Conservation (phyloP, 2,113 vertebrate species). For the Pimephales promelas region DNA sequence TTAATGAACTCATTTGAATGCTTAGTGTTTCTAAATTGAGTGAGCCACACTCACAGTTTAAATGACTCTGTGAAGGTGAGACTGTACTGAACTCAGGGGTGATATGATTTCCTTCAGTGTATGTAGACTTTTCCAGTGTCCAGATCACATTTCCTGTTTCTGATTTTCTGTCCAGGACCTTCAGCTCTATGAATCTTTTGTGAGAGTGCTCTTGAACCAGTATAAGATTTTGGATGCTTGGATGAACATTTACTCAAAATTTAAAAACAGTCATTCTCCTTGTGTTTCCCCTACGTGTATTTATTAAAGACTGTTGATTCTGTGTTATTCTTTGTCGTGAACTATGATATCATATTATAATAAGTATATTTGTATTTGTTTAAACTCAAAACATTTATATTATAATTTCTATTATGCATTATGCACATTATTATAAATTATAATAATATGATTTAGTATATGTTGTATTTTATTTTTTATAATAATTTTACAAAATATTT, state of each 20-base stretch:
- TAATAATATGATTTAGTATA: too few species aligned
- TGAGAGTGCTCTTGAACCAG: not conserved
- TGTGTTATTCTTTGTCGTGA: too few species aligned
- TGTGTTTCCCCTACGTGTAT: too few species aligned
- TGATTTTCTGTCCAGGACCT: not conserved
- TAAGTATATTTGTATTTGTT: too few species aligned
- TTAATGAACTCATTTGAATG: constrained; percentile 22
- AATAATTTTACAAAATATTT: too few species aligned
- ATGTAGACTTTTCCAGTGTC: not conserved
- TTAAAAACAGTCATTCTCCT: not conserved
- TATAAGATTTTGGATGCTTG: not conserved
- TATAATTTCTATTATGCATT: too few species aligned
- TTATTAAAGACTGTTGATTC: too few species aligned
- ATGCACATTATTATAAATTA: too few species aligned
- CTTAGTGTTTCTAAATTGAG: not conserved
- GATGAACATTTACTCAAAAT: not conserved
- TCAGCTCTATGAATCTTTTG: not conserved
- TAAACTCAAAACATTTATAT: too few species aligned
- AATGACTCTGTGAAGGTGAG: not conserved
- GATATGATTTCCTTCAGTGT: not conserved
- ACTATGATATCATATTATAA: too few species aligned
- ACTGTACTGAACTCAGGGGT: not conserved
- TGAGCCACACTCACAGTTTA: constrained; percentile 8
- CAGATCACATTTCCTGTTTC: not conserved
- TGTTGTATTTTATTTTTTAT: too few species aligned